phyloP scores from a whole-genome alignment of 2,888 invertebrate genomes.

The Drosophila quasianomalipes region DNA sequence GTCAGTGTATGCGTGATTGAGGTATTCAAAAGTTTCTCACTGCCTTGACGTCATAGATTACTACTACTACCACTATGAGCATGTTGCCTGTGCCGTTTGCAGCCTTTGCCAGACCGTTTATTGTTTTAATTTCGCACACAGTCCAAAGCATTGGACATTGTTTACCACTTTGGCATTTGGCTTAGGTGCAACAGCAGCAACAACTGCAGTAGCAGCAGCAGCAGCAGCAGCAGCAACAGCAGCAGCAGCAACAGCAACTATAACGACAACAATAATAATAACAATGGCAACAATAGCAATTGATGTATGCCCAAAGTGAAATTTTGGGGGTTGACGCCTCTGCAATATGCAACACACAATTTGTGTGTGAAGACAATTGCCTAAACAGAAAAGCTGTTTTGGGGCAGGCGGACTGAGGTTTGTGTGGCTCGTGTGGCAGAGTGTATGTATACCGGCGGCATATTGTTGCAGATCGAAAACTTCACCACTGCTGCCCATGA shows the following conservation, averaged over 20 bases:
- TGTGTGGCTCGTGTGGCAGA: background rate
- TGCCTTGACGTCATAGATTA: slow-evolving; percentile 35
- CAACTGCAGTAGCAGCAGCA: background rate
- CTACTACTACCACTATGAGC: background rate
- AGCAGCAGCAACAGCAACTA: slow-evolving; percentile 11
- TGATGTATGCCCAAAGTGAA: slow-evolving; percentile 50
- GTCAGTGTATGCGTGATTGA: slow-evolving; percentile 39
- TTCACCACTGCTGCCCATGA: background rate
- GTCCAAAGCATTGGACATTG: slow-evolving; percentile 68
- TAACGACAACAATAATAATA: slow-evolving; percentile 4
- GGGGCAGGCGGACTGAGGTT: background rate
- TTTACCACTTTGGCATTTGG: slow-evolving; percentile 75
- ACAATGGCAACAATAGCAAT: slow-evolving; percentile 29
- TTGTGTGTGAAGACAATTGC: slow-evolving; percentile 6
- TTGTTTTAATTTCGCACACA: slow-evolving; percentile 76
- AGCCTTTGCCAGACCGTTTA: slow-evolving; percentile 59
- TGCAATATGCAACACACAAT: slow-evolving; percentile 31
- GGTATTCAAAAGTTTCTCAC: slow-evolving; percentile 73
- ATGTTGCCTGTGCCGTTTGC: slow-evolving; percentile 39
- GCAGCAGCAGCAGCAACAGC: slow-evolving; percentile 8
- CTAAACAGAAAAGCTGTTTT: background rate
- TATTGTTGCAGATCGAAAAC: background rate
- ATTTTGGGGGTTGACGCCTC: slow-evolving; percentile 40
- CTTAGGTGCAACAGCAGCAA: slow-evolving; percentile 54
- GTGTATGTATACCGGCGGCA: background rate